A percentile compares a stretch with the other conserved stretches of the same genome.
Conservation (phyloP, 1,140 invertebrate species). For the Philaenus spumarius region DNA sequence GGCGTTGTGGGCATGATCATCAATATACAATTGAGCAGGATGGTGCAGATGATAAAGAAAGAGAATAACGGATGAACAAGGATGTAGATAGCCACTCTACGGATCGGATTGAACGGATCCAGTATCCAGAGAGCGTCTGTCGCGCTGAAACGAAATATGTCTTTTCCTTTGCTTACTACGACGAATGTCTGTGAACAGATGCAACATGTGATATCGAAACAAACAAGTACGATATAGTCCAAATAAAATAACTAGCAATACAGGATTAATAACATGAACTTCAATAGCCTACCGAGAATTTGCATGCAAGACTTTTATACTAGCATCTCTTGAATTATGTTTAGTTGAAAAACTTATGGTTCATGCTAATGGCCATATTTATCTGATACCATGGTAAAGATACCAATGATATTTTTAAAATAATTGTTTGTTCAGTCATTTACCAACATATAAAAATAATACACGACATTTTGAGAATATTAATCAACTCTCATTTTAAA, state of each 20-base stretch:
- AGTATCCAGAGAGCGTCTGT: constrained; percentile 92
- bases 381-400: too few relatives aligned
- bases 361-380: too few relatives aligned
- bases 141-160: constrained; percentile 97
- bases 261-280: background rate
- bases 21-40: constrained; percentile 95
- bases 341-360: too few relatives aligned
- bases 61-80: constrained; percentile 97
- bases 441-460: too few relatives aligned
- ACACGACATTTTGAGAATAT: too few relatives aligned
- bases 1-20: constrained; percentile 94
- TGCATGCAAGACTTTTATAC: too few relatives aligned
- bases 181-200: constrained; percentile 85
- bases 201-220: constrained; percentile 17
- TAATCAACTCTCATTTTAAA: too few relatives aligned
- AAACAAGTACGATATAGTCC: constrained; percentile 11
- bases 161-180: constrained; percentile 96
- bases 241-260: background rate
- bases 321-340: too few relatives aligned
- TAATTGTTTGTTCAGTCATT: too few relatives aligned
- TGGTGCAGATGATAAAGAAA: constrained; percentile 95
- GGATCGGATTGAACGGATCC: constrained; percentile 95
- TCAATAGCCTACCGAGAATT: background rate
- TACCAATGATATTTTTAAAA: too few relatives aligned
- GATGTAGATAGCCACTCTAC: constrained; percentile 94